A percentile compares a stretch with the other conserved stretches of the same genome.
These are phyloP conservation scores for Xerus rutilus DNA, from an alignment of 2,797 vertebrate species.

Conservation along the genomic window DNA sequence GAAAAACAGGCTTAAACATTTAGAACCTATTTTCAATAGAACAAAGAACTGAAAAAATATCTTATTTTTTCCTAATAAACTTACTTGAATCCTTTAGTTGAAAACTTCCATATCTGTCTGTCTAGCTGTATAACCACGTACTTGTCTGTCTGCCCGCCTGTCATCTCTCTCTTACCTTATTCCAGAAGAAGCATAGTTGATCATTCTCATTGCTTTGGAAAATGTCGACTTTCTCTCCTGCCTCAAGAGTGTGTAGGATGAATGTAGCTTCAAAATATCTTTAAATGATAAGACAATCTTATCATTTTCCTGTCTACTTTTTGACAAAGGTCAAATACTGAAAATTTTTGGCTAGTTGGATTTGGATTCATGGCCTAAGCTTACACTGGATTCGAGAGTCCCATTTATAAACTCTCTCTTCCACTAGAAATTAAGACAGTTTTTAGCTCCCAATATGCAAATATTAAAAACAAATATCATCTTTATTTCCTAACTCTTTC, in stretches of 20 bases:
- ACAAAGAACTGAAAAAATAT: not conserved
- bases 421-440: not conserved
- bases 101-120: not conserved
- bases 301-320: not conserved
- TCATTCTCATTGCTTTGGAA: not conserved
- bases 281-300: not conserved
- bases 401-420: not conserved
- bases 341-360: not conserved
- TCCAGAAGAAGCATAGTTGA: not conserved
- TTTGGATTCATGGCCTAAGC: not conserved
- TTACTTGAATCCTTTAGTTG: not conserved
- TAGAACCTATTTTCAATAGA: not conserved
- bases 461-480: not conserved
- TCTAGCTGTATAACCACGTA: not conserved
- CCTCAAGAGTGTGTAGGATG: not conserved
- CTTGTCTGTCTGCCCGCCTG: not conserved
- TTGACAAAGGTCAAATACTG: not conserved
- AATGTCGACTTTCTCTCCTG: not conserved
- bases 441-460: not conserved
- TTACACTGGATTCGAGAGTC: not conserved
- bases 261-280: conserved; percentile 1
- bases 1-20: not conserved
- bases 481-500: not conserved
- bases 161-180: not conserved
- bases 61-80: not conserved